phyloP scores from a whole-genome alignment of 2,113 vertebrate species.

The Antechinus flavipes region DNA sequence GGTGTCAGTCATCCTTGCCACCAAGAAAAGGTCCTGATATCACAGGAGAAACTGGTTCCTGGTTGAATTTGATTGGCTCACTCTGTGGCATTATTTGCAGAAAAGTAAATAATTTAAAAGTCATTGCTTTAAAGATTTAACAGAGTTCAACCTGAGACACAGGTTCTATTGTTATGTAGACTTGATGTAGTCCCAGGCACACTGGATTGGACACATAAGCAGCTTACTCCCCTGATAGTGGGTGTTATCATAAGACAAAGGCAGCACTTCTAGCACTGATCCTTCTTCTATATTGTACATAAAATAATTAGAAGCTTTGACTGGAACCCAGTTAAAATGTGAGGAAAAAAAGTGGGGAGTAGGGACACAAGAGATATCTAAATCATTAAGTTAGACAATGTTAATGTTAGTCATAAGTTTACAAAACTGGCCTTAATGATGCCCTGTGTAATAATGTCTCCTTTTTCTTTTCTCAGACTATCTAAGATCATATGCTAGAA shows the following conservation, averaged over 20 bases:
- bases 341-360: background rate
- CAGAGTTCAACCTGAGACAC: background rate
- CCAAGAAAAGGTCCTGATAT: conserved; percentile 37
- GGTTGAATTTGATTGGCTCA: conserved; percentile 5
- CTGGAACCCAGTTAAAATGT: background rate
- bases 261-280: background rate
- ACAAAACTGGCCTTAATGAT: conserved; percentile 66
- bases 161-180: background rate
- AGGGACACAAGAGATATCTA: background rate
- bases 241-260: background rate
- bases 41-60: conserved; percentile 7
- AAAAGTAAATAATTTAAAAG: conserved; percentile 38
- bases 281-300: background rate
- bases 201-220: background rate
- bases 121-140: conserved; percentile 12
- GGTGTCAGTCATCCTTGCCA: conserved; percentile 12
- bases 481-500: conserved; percentile 68
- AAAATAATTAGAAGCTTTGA: conserved; percentile 18
- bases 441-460: conserved; percentile 45
- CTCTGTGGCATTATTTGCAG: background rate
- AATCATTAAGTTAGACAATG: conserved; percentile 59
- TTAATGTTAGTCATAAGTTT: conserved; percentile 57
- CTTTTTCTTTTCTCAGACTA: conserved; percentile 54
- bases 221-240: background rate
- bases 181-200: background rate